phyloP scores from a whole-genome alignment of 2,113 vertebrate genomes.

The Lamprotornis superbus region DNA sequence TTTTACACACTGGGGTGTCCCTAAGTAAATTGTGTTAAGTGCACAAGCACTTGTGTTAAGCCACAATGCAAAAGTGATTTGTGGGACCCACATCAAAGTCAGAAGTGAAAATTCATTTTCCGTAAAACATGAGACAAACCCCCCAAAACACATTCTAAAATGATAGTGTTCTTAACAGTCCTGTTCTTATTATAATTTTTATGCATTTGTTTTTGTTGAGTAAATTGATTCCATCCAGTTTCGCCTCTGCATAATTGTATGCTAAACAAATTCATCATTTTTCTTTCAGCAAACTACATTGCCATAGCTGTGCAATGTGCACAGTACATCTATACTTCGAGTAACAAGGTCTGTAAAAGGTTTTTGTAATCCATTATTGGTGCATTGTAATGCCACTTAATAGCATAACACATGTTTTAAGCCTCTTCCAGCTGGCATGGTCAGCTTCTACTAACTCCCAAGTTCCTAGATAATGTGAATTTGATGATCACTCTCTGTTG shows the following conservation, averaged over 20 bases:
- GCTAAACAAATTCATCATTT: neutral
- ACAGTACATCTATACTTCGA: neutral
- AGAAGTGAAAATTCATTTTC: neutral
- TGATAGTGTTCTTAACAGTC: neutral
- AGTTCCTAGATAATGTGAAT: slow-evolving; percentile 44
- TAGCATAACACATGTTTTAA: slow-evolving; percentile 51
- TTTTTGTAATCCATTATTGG: slow-evolving; percentile 36
- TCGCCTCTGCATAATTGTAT: neutral
- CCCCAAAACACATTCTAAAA: neutral
- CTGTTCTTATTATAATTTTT: neutral
- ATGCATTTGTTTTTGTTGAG: neutral
- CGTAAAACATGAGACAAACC: rapidly evolving
- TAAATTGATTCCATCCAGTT: neutral
- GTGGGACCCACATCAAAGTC: rapidly evolving
- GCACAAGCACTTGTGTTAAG: neutral
- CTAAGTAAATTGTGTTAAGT: neutral
- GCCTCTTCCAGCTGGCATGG: slow-evolving; percentile 52
- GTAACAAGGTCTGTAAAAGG: neutral
- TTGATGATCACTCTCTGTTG: neutral
- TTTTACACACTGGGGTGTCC: neutral
- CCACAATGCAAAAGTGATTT: neutral
- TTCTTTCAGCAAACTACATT: neutral
- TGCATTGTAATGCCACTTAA: slow-evolving; percentile 23
- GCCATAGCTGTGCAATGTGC: neutral
- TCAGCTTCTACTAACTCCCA: slow-evolving; percentile 26